These are phyloP conservation scores for Corydoras sp. DNA, from an alignment of 2,113 vertebrate genomes.

Conservation along the genomic window DNA sequence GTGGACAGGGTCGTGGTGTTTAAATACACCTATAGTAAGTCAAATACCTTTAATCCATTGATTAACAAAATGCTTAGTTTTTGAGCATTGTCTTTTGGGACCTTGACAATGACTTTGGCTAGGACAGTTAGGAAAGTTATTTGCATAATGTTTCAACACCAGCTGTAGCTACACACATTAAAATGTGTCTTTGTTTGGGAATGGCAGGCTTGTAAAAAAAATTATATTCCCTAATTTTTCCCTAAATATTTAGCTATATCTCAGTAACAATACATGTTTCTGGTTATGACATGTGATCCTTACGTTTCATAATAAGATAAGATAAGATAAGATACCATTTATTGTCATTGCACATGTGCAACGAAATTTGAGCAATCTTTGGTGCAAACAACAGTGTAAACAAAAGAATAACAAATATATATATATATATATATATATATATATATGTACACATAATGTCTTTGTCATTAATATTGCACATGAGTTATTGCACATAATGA, in stretches of 20 bases:
- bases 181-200: background rate
- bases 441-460: too few species aligned
- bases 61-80: background rate
- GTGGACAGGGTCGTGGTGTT: constrained; percentile 11
- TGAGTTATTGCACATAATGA: too few species aligned
- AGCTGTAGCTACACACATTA: background rate
- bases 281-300: too few species aligned
- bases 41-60: constrained; percentile 4
- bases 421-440: too few species aligned
- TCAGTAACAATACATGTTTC: background rate
- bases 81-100: constrained; percentile 7
- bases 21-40: background rate
- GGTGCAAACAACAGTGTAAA: too few species aligned
- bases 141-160: constrained; percentile 17
- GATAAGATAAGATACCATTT: too few species aligned
- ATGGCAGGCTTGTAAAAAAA: background rate
- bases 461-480: too few species aligned
- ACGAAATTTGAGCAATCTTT: too few species aligned
- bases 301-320: too few species aligned
- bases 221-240: background rate
- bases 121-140: constrained; percentile 11
- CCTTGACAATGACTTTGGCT: constrained; percentile 13
- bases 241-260: background rate
- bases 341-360: too few species aligned
- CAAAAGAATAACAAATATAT: too few species aligned